A percentile compares a stretch with the other conserved stretches of the same genome.
phyloP scores from a whole-genome alignment of 1,140 invertebrate genomes.

The Reticulitermes speratus region DNA sequence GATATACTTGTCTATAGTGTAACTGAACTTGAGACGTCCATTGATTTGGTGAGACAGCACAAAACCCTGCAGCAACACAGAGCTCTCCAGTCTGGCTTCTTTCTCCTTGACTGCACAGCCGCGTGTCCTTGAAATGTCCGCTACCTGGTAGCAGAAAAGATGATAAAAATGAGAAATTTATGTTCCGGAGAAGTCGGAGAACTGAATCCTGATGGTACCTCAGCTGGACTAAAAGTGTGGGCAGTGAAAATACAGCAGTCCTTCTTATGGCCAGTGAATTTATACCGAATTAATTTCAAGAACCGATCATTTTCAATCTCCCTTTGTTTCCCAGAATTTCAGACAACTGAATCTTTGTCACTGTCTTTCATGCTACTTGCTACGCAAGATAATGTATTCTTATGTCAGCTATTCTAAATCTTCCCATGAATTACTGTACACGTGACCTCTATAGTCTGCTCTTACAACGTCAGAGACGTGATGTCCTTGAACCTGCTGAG shows the following conservation, averaged over 20 bases:
- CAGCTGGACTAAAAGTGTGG: not conserved
- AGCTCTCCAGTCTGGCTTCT: not conserved
- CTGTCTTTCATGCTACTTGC: not conserved
- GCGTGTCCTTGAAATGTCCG: not conserved
- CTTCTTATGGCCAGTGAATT: not conserved
- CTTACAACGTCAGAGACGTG: not conserved
- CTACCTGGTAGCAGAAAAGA: not conserved
- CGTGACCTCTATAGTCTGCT: not conserved
- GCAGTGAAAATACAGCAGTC: not conserved
- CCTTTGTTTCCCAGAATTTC: not conserved
- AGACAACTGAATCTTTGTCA: not conserved
- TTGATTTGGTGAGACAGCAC: not conserved
- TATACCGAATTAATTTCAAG: not conserved
- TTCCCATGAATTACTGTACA: not conserved
- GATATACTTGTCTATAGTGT: not conserved
- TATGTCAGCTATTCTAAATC: not conserved
- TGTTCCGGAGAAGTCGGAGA: not conserved
- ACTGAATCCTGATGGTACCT: not conserved
- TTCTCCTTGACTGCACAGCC: not conserved
- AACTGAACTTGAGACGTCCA: not conserved
- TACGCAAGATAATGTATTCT: not conserved
- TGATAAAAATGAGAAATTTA: not conserved
- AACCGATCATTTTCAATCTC: not conserved
- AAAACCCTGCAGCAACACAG: not conserved
- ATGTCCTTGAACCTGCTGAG: not conserved